Conservation (phyloP, 2,797 vertebrate species). For the Tauraco hartlaubi region DNA sequence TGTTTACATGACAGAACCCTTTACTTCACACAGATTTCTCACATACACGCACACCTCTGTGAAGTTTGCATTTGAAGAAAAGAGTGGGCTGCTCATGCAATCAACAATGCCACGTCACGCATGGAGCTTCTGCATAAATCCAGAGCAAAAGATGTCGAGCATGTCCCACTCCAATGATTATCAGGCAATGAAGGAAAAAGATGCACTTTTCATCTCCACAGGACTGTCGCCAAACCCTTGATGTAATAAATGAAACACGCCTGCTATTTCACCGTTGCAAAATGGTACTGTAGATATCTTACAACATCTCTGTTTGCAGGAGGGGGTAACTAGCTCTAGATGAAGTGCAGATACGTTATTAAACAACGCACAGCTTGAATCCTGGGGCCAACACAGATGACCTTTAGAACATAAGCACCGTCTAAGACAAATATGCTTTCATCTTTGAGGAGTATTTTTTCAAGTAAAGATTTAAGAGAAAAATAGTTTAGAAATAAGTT, state of each 20-base stretch:
- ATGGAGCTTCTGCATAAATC: conserved; percentile 58
- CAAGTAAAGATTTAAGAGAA: conserved; percentile 70
- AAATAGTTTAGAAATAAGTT: conserved; percentile 59
- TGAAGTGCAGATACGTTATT: conserved; percentile 77
- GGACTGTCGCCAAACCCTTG: conserved; percentile 71
- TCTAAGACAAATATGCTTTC: conserved; percentile 73
- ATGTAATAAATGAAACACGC: conserved; percentile 75
- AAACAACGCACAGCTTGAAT: conserved; percentile 75
- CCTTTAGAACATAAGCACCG: conserved; percentile 70
- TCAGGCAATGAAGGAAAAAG: conserved; percentile 75
- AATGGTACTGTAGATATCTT: conserved; percentile 74
- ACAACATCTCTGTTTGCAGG: conserved; percentile 83
- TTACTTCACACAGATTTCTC: background rate
- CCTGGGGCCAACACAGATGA: conserved; percentile 63
- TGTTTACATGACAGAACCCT: background rate
- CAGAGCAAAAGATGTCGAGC: conserved; percentile 61
- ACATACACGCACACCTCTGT: background rate
- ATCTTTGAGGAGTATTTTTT: conserved; percentile 64
- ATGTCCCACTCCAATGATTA: conserved; percentile 54
- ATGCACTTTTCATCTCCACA: conserved; percentile 79
- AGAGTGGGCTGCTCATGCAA: conserved; percentile 27
- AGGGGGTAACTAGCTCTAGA: conserved; percentile 84
- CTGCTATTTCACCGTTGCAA: conserved; percentile 66
- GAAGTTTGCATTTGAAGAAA: background rate
- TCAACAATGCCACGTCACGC: conserved; percentile 53